Percentiles rank a stretch among this genome's conserved stretches.
These are phyloP conservation scores for Tapirus indicus DNA, from an alignment of 2,797 vertebrate genomes.

Conservation along the genomic window DNA sequence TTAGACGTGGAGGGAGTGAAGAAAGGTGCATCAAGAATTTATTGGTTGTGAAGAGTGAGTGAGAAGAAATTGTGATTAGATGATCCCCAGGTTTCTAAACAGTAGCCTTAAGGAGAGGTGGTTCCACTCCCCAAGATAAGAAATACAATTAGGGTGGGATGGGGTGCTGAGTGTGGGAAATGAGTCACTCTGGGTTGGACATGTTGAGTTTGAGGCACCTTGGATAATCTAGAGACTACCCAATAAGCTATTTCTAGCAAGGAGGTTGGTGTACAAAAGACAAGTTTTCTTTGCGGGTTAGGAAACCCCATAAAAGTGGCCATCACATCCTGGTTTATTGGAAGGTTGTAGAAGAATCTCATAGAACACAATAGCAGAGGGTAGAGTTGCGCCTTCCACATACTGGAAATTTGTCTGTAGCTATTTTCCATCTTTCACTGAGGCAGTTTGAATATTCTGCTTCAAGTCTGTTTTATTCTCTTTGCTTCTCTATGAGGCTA, in stretches of 20 bases:
- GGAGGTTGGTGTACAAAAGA: neutral
- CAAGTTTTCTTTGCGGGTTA: neutral
- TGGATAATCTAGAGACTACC: neutral
- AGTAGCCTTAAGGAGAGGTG: neutral
- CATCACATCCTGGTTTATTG: neutral
- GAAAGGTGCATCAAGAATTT: neutral
- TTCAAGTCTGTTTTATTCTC: neutral
- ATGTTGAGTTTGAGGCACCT: neutral
- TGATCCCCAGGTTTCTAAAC: neutral
- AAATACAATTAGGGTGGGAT: neutral
- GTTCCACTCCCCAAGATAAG: neutral
- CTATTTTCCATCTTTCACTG: neutral
- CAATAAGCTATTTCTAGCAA: neutral
- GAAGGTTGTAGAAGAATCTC: neutral
- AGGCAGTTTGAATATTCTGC: neutral
- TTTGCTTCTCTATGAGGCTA: neutral
- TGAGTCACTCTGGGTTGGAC: neutral
- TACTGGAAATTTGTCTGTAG: neutral
- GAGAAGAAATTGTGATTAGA: neutral
- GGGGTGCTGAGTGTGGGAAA: neutral
- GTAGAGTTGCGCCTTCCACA: neutral
- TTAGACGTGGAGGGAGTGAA: neutral
- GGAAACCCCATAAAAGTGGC: neutral
- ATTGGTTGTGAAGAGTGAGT: neutral
- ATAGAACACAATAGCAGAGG: neutral